Evolutionary conservation across 1,140 invertebrate species (phyloP).

Genomic region (Zaprionus davidi): DNA sequence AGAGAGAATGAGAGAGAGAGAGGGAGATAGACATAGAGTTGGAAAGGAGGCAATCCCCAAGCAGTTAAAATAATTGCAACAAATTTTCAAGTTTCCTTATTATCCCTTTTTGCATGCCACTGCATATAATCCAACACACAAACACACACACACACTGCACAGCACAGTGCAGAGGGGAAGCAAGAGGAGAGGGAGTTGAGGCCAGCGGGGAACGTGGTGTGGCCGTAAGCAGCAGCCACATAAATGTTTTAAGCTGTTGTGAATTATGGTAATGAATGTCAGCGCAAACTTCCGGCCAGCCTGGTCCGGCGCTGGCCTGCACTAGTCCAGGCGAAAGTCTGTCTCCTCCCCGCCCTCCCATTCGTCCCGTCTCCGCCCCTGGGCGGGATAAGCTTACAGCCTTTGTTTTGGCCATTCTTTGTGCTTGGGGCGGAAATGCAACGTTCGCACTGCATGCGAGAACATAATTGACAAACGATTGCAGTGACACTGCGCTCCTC

Average conservation of each 20-base stretch:
- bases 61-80: conserved; percentile 82
- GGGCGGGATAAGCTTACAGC: conserved; percentile 13
- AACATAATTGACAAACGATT: conserved; percentile 76
- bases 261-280: conserved; percentile 82
- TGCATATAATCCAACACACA: conserved; percentile 61
- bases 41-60: conserved; percentile 51
- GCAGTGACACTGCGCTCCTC: conserved; percentile 40
- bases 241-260: conserved; percentile 83
- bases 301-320: conserved; percentile 15
- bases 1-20: neutral
- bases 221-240: conserved; percentile 64
- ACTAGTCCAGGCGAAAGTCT: conserved; percentile 5
- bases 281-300: conserved; percentile 72
- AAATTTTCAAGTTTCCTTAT: conserved; percentile 79
- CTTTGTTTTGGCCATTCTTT: conserved; percentile 54
- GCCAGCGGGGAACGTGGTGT: neutral
- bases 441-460: conserved; percentile 66
- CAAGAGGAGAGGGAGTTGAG: no score
- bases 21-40: neutral
- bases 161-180: neutral
- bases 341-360: neutral
- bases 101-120: conserved; percentile 58
- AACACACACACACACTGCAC: conserved; percentile 10
- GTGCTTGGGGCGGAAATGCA: conserved; percentile 61
- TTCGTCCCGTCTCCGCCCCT: neutral